Percentiles rank a stretch among this genome's conserved stretches.
These are phyloP conservation scores for Quiscalus mexicanus DNA, from an alignment of 2,113 vertebrate genomes.

Conservation along the genomic window DNA sequence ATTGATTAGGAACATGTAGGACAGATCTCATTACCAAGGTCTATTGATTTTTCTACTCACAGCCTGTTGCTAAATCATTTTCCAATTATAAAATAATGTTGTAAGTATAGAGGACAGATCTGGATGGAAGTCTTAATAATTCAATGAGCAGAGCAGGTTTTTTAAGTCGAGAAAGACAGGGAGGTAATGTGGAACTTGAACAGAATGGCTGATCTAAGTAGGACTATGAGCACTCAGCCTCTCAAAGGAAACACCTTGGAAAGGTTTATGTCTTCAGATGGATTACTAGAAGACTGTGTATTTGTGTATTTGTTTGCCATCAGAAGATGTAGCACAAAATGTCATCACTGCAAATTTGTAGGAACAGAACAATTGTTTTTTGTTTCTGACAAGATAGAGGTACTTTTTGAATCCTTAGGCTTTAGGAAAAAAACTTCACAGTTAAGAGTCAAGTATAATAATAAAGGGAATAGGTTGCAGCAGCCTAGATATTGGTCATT, in stretches of 20 bases:
- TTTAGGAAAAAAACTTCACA: background rate
- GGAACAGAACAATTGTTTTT: background rate
- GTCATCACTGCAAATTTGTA: background rate
- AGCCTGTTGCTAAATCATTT: conserved; percentile 41
- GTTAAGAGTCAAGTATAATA: background rate
- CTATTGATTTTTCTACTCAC: conserved; percentile 35
- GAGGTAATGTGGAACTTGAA: background rate
- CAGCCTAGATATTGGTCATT: background rate
- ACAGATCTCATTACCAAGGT: conserved; percentile 45
- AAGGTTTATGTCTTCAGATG: background rate
- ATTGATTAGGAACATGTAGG: conserved; percentile 15
- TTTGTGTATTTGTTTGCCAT: background rate
- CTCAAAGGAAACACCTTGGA: background rate
- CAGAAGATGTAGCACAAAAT: background rate
- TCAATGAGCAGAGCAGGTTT: background rate
- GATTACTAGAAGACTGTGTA: background rate
- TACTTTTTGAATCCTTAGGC: background rate
- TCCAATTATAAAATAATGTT: conserved; percentile 19
- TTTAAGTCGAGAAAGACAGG: background rate
- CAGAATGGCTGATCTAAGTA: background rate
- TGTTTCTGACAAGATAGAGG: background rate
- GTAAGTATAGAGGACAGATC: background rate
- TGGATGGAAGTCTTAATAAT: conserved; percentile 24
- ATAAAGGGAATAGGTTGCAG: background rate
- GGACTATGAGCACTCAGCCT: background rate